Conservation (phyloP, 2,797 vertebrate species). For the Aselliscus stoliczkanus region DNA sequence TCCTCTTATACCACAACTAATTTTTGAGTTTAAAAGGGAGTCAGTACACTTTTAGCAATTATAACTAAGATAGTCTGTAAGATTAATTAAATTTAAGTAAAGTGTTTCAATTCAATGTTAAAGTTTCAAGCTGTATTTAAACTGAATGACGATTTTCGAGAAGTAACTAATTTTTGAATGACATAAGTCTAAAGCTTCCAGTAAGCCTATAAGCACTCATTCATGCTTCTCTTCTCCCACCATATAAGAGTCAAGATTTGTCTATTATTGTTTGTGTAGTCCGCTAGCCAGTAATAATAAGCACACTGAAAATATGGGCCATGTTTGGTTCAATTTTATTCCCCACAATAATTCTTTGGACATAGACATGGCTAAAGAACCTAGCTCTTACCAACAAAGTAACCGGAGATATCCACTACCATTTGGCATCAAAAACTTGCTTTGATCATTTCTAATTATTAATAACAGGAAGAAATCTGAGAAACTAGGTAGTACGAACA, state of each 20-base stretch:
- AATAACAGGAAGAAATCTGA: neutral
- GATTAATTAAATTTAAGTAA: slow-evolving; percentile 10
- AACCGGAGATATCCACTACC: neutral
- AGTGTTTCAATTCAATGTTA: neutral
- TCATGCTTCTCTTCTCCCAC: neutral
- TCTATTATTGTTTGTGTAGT: neutral
- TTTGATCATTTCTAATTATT: neutral
- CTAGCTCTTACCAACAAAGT: neutral
- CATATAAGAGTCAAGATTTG: neutral
- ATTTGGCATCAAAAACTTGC: neutral
- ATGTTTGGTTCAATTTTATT: neutral
- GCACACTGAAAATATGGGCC: neutral
- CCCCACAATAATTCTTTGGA: neutral
- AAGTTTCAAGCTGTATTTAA: neutral
- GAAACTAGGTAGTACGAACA: neutral
- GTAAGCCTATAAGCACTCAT: neutral
- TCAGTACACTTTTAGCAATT: neutral
- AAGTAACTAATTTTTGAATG: neutral
- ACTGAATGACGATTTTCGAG: neutral
- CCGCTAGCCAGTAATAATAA: neutral
- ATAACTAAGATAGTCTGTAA: neutral
- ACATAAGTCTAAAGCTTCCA: neutral
- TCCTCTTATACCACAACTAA: neutral
- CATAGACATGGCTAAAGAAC: neutral
- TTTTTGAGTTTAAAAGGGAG: neutral